These are phyloP conservation scores for Symphodus melops DNA, from an alignment of 2,113 vertebrate species.

Conservation along the genomic window DNA sequence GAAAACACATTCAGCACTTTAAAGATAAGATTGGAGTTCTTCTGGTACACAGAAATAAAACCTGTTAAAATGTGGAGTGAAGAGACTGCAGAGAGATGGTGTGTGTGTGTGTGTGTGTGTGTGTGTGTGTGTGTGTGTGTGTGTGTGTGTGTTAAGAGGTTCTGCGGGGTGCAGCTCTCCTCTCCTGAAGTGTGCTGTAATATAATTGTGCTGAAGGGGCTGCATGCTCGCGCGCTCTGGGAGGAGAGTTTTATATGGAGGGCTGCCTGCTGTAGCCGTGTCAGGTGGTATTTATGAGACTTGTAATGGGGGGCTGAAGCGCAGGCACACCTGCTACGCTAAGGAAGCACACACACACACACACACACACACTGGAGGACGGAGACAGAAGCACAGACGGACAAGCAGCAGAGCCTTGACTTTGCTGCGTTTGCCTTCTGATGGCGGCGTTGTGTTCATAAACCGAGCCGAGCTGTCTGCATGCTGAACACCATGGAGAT, in stretches of 20 bases:
- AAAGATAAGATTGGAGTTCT: too few species aligned
- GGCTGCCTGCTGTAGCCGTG: slow-evolving; percentile 64
- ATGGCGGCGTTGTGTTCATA: neutral
- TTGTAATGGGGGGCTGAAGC: slow-evolving; percentile 61
- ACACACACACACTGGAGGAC: neutral
- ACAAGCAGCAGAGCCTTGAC: neutral
- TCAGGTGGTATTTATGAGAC: slow-evolving; percentile 77
- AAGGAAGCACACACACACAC: slow-evolving; percentile 6
- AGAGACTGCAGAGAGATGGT: neutral
- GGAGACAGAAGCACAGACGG: neutral
- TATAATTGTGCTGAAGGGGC: slow-evolving; percentile 63
- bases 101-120: slow-evolving; percentile 19
- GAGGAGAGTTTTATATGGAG: slow-evolving; percentile 61
- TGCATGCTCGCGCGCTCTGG: slow-evolving; percentile 52
- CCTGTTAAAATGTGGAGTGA: neutral
- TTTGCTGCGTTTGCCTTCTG: slow-evolving; percentile 24
- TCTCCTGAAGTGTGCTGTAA: slow-evolving; percentile 53
- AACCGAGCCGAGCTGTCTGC: neutral
- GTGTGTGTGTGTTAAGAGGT: slow-evolving; percentile 30
- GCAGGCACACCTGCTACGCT: slow-evolving; percentile 66
- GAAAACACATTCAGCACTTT: too few species aligned
- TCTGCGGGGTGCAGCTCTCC: slow-evolving; percentile 31
- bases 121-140: too few species aligned
- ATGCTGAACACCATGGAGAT: neutral
- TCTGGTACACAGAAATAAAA: slow-evolving; percentile 6